Percentiles rank a stretch among this genome's conserved stretches.
Conservation (phyloP, 2,888 invertebrate species). For the Tachina lurida region DNA sequence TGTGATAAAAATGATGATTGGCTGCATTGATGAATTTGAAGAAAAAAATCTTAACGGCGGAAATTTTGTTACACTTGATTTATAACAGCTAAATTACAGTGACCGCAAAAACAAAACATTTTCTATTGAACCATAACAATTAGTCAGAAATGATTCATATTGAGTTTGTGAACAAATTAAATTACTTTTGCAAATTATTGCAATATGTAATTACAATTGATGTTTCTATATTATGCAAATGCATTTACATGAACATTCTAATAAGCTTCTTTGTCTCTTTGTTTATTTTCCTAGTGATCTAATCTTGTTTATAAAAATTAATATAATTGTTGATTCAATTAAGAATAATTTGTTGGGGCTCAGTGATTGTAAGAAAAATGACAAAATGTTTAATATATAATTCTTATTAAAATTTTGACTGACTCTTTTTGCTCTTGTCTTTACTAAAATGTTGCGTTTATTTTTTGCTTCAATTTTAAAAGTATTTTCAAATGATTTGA, state of each 20-base stretch:
- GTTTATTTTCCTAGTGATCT: slow-evolving; percentile 11
- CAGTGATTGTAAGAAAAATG: no score
- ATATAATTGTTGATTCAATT: slow-evolving; percentile 4
- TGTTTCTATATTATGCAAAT: slow-evolving; percentile 30
- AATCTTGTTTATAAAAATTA: slow-evolving; percentile 9
- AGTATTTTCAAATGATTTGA: no score
- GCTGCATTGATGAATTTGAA: slow-evolving; percentile 25
- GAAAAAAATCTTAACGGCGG: slow-evolving; percentile 25
- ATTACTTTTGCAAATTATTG: slow-evolving; percentile 34
- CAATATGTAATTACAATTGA: slow-evolving; percentile 28
- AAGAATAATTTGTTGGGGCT: neutral
- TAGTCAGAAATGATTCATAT: slow-evolving; percentile 38
- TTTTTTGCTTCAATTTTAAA: no score
- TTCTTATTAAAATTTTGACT: neutral
- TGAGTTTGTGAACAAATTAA: slow-evolving; percentile 8
- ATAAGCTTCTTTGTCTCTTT: slow-evolving; percentile 25
- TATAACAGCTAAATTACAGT: slow-evolving; percentile 23
- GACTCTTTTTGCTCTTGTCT: no score
- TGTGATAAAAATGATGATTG: slow-evolving; percentile 42
- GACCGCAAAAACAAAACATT: slow-evolving; percentile 1
- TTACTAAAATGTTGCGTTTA: no score
- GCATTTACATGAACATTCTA: slow-evolving; percentile 13
- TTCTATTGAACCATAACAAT: slow-evolving; percentile 25
- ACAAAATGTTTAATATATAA: neutral
- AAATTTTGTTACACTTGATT: slow-evolving; percentile 54